Evolutionary conservation across 2,797 vertebrate species (phyloP), one percentile per base, ranked within the genome.

Genomic region (Labroides dimidiatus): DNA sequence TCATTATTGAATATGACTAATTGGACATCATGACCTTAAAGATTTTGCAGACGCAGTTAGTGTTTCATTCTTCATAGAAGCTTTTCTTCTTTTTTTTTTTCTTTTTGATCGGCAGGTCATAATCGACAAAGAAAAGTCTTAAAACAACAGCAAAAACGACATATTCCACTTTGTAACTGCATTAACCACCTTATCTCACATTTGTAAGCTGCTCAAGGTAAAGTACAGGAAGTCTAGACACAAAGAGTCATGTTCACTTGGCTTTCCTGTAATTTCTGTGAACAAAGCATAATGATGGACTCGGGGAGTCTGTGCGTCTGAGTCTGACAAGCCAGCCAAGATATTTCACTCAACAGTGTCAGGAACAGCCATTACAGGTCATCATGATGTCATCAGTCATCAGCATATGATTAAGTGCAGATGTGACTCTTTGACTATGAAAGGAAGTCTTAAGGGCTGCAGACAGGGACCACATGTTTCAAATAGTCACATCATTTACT

Each of bases 321-420:
- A 33, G 36, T 70, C 69, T 49, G 63, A 82, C 60, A 39, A 55
- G 77, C 42, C 48, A 24, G 24, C 50, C 5, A 6, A 73, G 77
- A 81, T 65, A 73, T 82, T 89, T 86, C 80, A 81, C 73, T 88
- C 84, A 86, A 64, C 79, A 49, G 76, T 19, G 49, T 62, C 58
- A 20, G 75, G 54, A 83, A 68, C 77, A 82, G 77, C 41, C 69
- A 79, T 69, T 79, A 72, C 37, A 36, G 77, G 83, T 85, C 74
- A 85, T 77, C 80, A 64, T 88, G 89, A 93, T 85, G 80, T 84
- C 89, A 91, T 88, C 81, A 75, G 72, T 86, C 84, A 72, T 80
- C 81, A 64, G 67, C 42, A 9, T 37, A 20, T 87, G 84, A 92
- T 89, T 87, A 64, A 87, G 56, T 24, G 67, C 87, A 91, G 85